Percentiles rank a stretch among this genome's conserved stretches.
Evolutionary conservation across 2,888 invertebrate genomes (phyloP).

Genomic region (Coelogynopora nodosa): DNA sequence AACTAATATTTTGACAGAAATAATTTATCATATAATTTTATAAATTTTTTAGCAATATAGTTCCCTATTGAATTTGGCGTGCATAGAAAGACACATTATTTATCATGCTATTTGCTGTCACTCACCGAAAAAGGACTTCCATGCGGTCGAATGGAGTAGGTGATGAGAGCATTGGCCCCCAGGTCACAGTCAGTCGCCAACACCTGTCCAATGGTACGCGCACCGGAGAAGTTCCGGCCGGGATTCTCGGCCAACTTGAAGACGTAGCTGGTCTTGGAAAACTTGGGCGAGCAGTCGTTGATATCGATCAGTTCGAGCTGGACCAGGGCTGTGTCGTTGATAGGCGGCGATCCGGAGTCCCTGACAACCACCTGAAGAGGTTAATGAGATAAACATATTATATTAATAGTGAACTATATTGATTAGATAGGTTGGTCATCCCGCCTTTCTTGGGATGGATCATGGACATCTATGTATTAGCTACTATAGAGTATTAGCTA

Average conservation of each 20-base stretch:
- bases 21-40: no score
- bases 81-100: no score
- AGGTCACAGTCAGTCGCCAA: conserved; percentile 26
- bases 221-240: not conserved
- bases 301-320: conserved; percentile 37
- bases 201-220: not conserved
- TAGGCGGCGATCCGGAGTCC: conserved; percentile 30
- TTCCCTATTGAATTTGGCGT: no score
- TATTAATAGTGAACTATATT: no score
- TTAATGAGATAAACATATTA: no score
- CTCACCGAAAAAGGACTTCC: conserved; percentile 7
- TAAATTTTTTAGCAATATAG: no score
- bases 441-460: no score
- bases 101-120: not conserved
- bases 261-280: not conserved
- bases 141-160: conserved; percentile 7
- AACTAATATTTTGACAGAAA: no score
- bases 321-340: conserved; percentile 23
- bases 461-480: no score
- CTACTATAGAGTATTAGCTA: no score
- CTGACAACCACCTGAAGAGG: conserved; percentile 34
- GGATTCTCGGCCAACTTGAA: conserved; percentile 2
- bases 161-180: conserved; percentile 17
- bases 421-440: no score
- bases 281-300: conserved; percentile 39